Evolutionary conservation across 2,888 invertebrate genomes (phyloP).

Genomic region (Campaea margaritaria): DNA sequence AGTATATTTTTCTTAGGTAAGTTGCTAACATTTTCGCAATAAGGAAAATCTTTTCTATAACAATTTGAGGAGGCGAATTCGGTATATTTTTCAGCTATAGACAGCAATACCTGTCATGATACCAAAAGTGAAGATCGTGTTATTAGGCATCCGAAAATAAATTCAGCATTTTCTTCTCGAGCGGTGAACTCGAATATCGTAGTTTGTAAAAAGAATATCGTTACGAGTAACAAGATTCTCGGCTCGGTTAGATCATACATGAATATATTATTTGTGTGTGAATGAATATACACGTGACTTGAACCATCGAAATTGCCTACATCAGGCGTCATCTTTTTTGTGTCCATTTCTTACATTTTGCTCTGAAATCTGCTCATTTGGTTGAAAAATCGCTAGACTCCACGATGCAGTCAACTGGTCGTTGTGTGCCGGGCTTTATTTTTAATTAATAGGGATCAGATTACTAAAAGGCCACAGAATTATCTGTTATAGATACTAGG

Average conservation of each 20-base stretch:
- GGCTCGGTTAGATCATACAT: conserved; percentile 9
- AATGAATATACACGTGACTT: not conserved
- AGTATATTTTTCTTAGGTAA: conserved; percentile 25
- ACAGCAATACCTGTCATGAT: conserved; percentile 16
- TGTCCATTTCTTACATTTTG: too few relatives aligned
- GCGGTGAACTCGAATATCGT: conserved; percentile 1
- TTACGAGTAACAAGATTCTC: conserved; percentile 15
- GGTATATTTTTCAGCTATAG: conserved; percentile 6
- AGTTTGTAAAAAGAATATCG: conserved; percentile 9
- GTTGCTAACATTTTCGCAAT: conserved; percentile 33
- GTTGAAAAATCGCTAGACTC: too few relatives aligned
- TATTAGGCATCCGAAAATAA: conserved; percentile 15
- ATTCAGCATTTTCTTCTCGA: conserved; percentile 10
- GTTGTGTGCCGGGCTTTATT: too few relatives aligned
- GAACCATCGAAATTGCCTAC: not conserved
- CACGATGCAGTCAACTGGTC: too few relatives aligned
- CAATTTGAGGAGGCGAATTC: conserved; percentile 16
- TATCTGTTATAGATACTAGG: too few relatives aligned
- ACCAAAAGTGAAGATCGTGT: conserved; percentile 14
- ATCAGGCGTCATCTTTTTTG: too few relatives aligned
- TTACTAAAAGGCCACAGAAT: too few relatives aligned
- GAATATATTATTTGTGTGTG: conserved; percentile 5
- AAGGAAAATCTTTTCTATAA: conserved; percentile 30
- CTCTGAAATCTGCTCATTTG: too few relatives aligned
- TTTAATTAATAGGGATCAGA: too few relatives aligned